Evolutionary conservation across 2,888 invertebrate genomes (phyloP).

Genomic region (Epicampocera succincta): DNA sequence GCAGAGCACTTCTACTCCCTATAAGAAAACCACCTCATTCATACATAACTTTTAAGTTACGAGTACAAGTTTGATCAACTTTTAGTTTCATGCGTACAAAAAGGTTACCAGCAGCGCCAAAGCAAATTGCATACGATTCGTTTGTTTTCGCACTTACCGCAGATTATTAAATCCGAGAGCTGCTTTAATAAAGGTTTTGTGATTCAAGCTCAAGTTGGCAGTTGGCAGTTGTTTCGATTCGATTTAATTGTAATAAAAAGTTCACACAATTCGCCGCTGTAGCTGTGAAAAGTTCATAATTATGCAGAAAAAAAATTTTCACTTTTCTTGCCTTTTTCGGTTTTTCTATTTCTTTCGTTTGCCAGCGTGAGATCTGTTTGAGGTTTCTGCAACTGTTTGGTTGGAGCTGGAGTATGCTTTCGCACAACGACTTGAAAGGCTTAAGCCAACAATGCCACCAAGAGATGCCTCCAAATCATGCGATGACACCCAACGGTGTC

Average conservation of each 20-base stretch:
- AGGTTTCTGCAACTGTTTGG: constrained; percentile 13
- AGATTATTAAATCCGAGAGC: constrained; percentile 22
- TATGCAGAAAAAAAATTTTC: constrained; percentile 64
- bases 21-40: no score
- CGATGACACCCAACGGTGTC: constrained; percentile 69
- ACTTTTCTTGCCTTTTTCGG: constrained; percentile 53
- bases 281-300: constrained; percentile 64
- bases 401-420: constrained; percentile 1
- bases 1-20: no score
- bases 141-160: constrained; percentile 48
- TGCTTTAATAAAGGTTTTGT: constrained; percentile 18
- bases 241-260: constrained; percentile 38
- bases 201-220: constrained; percentile 23
- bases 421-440: constrained; percentile 29
- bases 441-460: constrained; percentile 48
- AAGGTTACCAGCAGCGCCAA: neutral
- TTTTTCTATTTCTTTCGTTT: constrained; percentile 36
- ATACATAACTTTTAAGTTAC: no score
- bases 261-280: constrained; percentile 54
- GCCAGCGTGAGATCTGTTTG: constrained; percentile 19
- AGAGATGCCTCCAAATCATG: constrained; percentile 66
- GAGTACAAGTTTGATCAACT: neutral
- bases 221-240: constrained; percentile 12
- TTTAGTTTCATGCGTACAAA: constrained; percentile 50
- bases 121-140: constrained; percentile 34